Base-by-base conservation (phyloP, 2,888 invertebrate species). In the Aradus depressus region DNA sequence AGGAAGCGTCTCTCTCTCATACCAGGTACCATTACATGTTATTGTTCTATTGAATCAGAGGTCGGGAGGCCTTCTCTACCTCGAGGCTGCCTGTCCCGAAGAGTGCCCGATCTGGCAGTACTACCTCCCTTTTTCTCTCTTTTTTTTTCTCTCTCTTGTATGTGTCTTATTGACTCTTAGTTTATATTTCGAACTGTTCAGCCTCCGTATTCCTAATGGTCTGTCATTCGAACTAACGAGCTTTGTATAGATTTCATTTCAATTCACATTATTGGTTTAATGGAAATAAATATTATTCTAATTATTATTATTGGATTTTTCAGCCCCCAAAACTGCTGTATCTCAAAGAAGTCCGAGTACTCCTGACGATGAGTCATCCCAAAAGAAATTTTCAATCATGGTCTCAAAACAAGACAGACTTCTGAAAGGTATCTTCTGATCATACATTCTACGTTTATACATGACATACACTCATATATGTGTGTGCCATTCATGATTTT, bases 351-450 rank as follows among this genome's bases (percentile, higher is more conserved):
- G 58, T 23, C 51, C 54, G 4, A 50, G 52, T 34, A 54, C 55
- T 23, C 54, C 52, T 31, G 56, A 56, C 31, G 57, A 57, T 16
- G 56, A 56, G 21, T 45, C 50, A 18, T 37, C 49, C 8, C 48
- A 57, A 21, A 52, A 47, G 22, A 52, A 52, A 31, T 38, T 49
- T 52, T 21, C 44, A 2, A 4, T 47, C 5, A 57, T 49, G 43
- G 52, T 57, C 31, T 38, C 53, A 14, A 92, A 95, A 68, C 96
- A 97, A 66, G 93, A 96, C 64, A 89, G 92, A 64, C 72, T 96
- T 19, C 70, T 96, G 26, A 74, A 91, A 67, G 76, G 77, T 68
- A 68, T 55, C 56, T 53, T 56, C 10, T 4, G n/a, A 10, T 21
- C 6, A 16, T 12, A 23, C 22, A 25, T 42, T 42, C 22, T 39